Base-by-base conservation (phyloP, 2,113 vertebrate species). In the Phainopepla nitens region DNA sequence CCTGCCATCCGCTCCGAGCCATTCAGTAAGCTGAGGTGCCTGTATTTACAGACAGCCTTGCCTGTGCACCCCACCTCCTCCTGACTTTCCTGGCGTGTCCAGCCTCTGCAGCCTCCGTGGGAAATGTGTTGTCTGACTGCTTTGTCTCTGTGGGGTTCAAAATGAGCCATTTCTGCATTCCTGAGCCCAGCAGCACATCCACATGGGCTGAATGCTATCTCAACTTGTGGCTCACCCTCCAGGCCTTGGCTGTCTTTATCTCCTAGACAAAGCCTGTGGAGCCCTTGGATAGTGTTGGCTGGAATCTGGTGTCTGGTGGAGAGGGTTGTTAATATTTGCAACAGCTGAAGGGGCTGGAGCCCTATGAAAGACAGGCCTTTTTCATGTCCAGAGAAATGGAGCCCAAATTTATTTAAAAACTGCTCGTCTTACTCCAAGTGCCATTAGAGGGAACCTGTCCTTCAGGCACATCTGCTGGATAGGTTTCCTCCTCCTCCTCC, bases 181-280 rank as follows among this genome's bases (percentile, higher is more conserved):
- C 41, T 69, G 45, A 88, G 53, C 39, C 23, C 18, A 71, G 24
- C 10, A 79, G 51, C 51, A 62, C 57, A 75, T 71, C 31, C 28
- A 8, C 0, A 0, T 12, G 25, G 19, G 65, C 36, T 84, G 84
- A 73, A 61, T 28, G 42, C 31, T 78, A 0, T 78, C 61, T 79
- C 21, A 5, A 16, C 65, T 58, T 42, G 29, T 18, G 35, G 41
- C 65, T 88, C 18, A 28, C 21, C 27, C n/a, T 58, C 68, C 3
- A 2, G 51, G 35, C 18, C 42, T 47, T 79, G 65, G 21, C 51
- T 66, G 23, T 29, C 45, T 76, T 36, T 62, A 45, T 45, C 36
- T 80, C 25, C 47, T 42, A n/a, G 39, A 36, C 27, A 79, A 24
- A 35, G 61, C 58, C 69, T 0, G 0, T 1, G 7, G 47, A 91